Percentiles rank a stretch among this genome's conserved stretches.
Evolutionary conservation across 2,888 invertebrate species (phyloP).

Genomic region (Geophilus truncorum): DNA sequence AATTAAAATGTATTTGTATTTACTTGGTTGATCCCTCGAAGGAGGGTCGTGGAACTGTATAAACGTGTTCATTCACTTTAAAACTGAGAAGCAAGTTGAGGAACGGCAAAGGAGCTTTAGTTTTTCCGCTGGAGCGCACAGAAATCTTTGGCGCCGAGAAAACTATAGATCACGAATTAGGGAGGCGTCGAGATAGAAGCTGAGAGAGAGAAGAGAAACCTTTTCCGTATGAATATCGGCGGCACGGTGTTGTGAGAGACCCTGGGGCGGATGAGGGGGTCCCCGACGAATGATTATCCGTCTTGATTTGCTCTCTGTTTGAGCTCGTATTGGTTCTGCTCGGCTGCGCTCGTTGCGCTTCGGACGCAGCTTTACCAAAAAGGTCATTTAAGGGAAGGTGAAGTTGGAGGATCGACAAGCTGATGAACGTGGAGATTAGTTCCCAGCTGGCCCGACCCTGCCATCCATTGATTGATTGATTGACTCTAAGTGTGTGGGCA

Average conservation of each 20-base stretch:
- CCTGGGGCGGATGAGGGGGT: neutral
- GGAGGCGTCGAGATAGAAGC: neutral
- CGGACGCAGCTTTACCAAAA: neutral
- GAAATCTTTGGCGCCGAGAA: neutral
- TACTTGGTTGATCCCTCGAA: neutral
- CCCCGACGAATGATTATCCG: slow-evolving; percentile 12
- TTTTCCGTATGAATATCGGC: neutral
- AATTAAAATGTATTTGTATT: neutral
- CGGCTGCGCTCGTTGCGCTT: neutral
- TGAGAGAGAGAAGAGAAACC: neutral
- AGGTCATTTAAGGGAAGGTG: slow-evolving; percentile 12
- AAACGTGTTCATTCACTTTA: neutral
- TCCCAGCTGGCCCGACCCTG: slow-evolving; percentile 16
- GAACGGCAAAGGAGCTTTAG: neutral
- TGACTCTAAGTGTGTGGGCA: neutral
- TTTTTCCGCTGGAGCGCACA: neutral
- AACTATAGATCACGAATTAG: neutral
- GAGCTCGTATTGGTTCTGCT: slow-evolving; percentile 2
- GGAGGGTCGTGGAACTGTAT: neutral
- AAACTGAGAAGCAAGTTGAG: neutral
- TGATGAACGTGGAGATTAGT: slow-evolving; percentile 20
- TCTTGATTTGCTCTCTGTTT: slow-evolving; percentile 8
- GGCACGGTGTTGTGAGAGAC: neutral
- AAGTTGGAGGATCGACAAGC: neutral
- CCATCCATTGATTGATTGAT: slow-evolving; percentile 7